Base-by-base conservation (phyloP, 2,113 vertebrate species). In the Bambusicola thoracicus region DNA sequence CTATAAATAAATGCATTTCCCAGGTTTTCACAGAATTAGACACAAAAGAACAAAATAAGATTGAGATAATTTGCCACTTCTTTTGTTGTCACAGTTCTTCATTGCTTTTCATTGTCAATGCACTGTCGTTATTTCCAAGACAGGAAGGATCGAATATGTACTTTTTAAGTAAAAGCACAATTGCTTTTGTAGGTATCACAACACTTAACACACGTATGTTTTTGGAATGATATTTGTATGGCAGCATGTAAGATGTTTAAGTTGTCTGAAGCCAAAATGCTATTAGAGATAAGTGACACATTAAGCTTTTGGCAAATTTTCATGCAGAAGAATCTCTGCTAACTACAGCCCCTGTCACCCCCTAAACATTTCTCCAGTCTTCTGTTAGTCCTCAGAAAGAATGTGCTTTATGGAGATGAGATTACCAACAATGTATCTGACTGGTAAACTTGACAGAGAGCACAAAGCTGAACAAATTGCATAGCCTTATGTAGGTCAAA, bases 1-100 rank as follows among this genome's bases (percentile, higher is more conserved):
- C 81, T 90, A 65, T 85, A 92, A 94, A 90, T 81, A 90, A 88
- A 84, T 89, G 53, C 62, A 86, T 95, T 92, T 96, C 84, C 86
- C 83, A 89, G 90, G 73, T 89, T 59, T 83, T 72, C 51, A 53
- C 34, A 81, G 68, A 27, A 59, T 78, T 67, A 58, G 56, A 3
- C 55, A 59, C 3, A 66, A 59, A 85, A 67, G 32, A 92, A 82
- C 8, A 83, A 93, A 94, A 75, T 44, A 87, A n/a, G 30, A 44
- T 27, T 75, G 68, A 82, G 68, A 70, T 78, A 67, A 91, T 95
- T 90, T 77, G 5, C 51, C 40, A 40, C 51, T 93, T 88, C 93
- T 61, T 81, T 81, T 89, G 56, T 48, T 93, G 80, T 86, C 76
- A 48, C 58, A 70, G 49, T 51, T 81, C 46, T 82, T 82, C 36